Evolutionary conservation across 2,113 vertebrate genomes (phyloP), one percentile per base, ranked within the genome.

Genomic region (Carassius auratus): DNA sequence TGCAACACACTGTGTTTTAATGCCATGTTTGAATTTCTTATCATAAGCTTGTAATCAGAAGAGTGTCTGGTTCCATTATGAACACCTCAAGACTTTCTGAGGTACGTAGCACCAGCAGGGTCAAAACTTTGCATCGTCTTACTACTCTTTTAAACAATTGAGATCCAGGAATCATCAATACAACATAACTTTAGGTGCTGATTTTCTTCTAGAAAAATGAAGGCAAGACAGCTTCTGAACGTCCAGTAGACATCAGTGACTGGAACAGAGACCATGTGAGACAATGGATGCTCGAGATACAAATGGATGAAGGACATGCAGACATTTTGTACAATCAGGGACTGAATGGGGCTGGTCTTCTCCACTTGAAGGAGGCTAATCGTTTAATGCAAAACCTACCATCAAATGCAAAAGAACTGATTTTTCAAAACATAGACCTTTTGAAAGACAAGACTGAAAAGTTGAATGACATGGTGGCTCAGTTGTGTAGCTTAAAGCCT

Each of bases 201-300:
- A 45, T 45, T 45, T 45, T 45, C 42, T 45, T 45, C 9, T 9
- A 45, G 42, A 45, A 45, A 45, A 45, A 45, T 8, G 9, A 45
- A 45, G 50, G 66, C 33, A 8, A 45, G 42, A 42, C 8, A 42
- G 5, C n/a, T 30, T 15, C 55, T 78, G 66, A 81, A 50, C 86
- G 84, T 55, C 81, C 91, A 45, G 45, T 66, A 30, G 83, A 93
- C 61, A 89, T 93, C 57, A 69, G 91, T 30, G 84, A 89, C 23
- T 93, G 91, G 94, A 90, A 64, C 73, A 90, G 89, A 89, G 59
- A 91, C 69, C 87, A 94, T 50, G 92, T 93, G 55, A 92, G 36
- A 21, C 3, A 89, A 45, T 94, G 93, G 92, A 66, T 55, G 89
- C 82, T 87, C 2, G 68, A 23, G 0, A 10, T 92, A 85, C 68